Evolutionary conservation across 2,797 vertebrate species (phyloP), one percentile per base, ranked within the genome.

Genomic region (Vespertilio murinus): DNA sequence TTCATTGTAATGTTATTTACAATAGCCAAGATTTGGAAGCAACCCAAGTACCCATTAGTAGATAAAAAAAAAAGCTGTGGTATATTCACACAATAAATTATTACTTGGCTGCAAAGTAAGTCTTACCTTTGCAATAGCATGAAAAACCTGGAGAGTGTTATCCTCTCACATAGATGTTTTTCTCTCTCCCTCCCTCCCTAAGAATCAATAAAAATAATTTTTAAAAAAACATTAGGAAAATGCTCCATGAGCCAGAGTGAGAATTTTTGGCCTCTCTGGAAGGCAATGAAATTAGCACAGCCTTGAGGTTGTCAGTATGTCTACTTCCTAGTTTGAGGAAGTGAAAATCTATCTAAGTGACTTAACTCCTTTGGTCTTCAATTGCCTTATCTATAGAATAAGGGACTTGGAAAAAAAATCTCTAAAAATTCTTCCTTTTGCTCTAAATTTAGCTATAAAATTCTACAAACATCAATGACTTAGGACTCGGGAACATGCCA

Each of bases 391-490:
- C 71, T 80, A 52, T 10, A 83, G 70, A 64, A 87, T 35, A 42
- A 59, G 20, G 38, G 35, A 45, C 40, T 73, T 90, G 79, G 61
- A 90, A 89, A 92, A 92, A 67, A 85, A 71, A 80, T 88, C n/a
- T 78, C 54, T 70, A 47, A 89, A 88, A 38, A 5, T 80, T 80
- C 78, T 92, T 85, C 47, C 33, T 73, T 59, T 65, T 87, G 56
- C 54, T 92, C 88, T 90, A 74, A 80, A 61, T 93, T 95, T 88
- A 82, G 56, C 64, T 94, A 40, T 49, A 52, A 82, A 94, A 56
- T 77, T 73, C 79, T 75, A 81, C n/a, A 64, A 64, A 73, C 54
- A 20, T 87, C 23, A 23, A 30, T 42, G 47, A 61, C 35, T 47
- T 2, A 45, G 47, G n/a, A 49, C 61, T 80, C 8, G 22, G 64